A percentile compares a stretch with the other conserved stretches of the same genome.
phyloP scores from a whole-genome alignment of 2,888 invertebrate genomes.

The Acanthosoma haemorrhoidale region DNA sequence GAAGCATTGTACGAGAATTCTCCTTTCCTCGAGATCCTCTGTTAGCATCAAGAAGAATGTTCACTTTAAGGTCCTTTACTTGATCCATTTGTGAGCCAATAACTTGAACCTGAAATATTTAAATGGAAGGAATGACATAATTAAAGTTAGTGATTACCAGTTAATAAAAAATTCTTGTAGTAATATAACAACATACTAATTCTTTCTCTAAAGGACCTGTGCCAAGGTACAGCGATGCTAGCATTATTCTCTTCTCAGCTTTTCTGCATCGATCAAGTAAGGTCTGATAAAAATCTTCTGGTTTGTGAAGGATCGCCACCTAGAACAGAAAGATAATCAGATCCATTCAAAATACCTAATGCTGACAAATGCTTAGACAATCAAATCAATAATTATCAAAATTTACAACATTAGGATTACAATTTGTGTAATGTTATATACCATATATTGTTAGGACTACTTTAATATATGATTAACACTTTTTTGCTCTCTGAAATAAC shows the following conservation, averaged over 20 bases:
- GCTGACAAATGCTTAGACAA: too few relatives aligned
- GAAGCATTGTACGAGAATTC: conserved; percentile 68
- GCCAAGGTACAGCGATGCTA: conserved; percentile 91
- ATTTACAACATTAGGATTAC: too few relatives aligned
- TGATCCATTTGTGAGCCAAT: conserved; percentile 57
- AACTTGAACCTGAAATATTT: conserved; percentile 51
- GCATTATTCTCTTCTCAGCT: conserved; percentile 65
- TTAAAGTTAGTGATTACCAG: background rate
- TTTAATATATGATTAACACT: too few relatives aligned
- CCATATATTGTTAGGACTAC: too few relatives aligned
- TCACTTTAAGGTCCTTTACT: conserved; percentile 59
- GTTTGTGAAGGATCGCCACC: conserved; percentile 62
- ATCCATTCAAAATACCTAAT: too few relatives aligned
- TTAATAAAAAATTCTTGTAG: background rate
- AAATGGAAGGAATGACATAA: background rate
- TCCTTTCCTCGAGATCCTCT: conserved; percentile 79
- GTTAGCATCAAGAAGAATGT: conserved; percentile 79
- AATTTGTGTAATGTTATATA: too few relatives aligned
- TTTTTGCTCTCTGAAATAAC: too few relatives aligned
- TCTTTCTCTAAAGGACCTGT: conserved; percentile 76
- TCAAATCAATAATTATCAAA: too few relatives aligned
- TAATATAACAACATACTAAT: conserved; percentile 51
- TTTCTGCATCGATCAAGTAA: conserved; percentile 60
- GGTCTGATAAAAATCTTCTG: conserved; percentile 68
- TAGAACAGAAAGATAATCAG: background rate